A percentile compares a stretch with the other conserved stretches of the same genome.
Conservation (phyloP, 2,797 vertebrate species). For the Acanthornis magna region DNA sequence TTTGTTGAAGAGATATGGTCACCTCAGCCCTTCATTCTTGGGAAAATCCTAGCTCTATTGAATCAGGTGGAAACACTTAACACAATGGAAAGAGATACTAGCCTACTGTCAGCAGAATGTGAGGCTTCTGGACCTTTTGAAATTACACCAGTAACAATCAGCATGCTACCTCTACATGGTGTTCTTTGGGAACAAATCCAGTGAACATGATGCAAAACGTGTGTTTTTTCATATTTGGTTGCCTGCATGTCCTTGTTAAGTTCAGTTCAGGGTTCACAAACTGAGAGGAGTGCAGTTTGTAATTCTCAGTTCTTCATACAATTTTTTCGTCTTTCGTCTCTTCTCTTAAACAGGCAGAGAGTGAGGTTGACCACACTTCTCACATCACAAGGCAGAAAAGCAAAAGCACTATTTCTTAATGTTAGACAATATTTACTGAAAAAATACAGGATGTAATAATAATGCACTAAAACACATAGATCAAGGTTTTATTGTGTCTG, state of each 20-base stretch:
- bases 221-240: neutral
- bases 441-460: neutral
- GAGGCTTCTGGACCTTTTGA: neutral
- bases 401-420: neutral
- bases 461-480: conserved; percentile 6
- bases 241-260: neutral
- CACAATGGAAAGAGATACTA: neutral
- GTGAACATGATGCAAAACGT: neutral
- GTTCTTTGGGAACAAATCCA: neutral
- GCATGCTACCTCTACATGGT: neutral
- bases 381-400: neutral
- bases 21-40: neutral
- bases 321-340: neutral
- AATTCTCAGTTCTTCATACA: neutral
- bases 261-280: neutral
- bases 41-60: neutral
- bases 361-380: neutral
- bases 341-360: neutral
- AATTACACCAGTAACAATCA: neutral
- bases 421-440: neutral
- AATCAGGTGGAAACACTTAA: neutral
- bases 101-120: neutral
- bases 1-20: neutral
- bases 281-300: neutral
- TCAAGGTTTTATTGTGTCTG: neutral